Evolutionary conservation across 2,888 invertebrate species (phyloP).

Genomic region (Torymus texanus): DNA sequence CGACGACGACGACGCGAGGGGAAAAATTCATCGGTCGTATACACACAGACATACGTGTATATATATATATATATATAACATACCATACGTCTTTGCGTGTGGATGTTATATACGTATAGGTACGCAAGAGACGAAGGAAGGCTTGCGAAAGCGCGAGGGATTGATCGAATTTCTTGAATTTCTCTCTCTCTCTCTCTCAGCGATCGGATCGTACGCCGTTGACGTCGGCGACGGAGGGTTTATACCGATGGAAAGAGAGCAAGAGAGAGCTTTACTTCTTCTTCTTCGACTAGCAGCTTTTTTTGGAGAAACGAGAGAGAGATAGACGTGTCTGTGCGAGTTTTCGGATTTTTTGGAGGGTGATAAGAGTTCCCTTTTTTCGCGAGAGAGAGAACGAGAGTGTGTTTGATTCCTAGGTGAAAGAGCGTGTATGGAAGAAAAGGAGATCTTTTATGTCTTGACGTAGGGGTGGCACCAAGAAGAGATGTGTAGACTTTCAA

Average conservation of each 20-base stretch:
- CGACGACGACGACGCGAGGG: slow-evolving; percentile 32
- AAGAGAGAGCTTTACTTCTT: not conserved
- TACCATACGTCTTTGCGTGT: too few relatives aligned
- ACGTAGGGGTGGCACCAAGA: too few relatives aligned
- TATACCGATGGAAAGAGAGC: not conserved
- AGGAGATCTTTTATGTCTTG: too few relatives aligned
- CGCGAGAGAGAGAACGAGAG: too few relatives aligned
- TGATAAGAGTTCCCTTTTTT: too few relatives aligned
- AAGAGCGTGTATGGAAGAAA: too few relatives aligned
- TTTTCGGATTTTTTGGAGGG: slow-evolving; percentile 3
- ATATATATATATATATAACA: too few relatives aligned
- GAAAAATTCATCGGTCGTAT: slow-evolving; percentile 47
- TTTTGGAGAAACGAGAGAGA: slow-evolving; percentile 8
- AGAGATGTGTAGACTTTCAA: too few relatives aligned
- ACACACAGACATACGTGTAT: too few relatives aligned
- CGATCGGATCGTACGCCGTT: slow-evolving; percentile 38
- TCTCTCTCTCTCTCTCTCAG: slow-evolving; percentile 39
- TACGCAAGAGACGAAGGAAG: not conserved
- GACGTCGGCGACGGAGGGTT: not conserved
- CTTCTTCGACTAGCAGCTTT: not conserved
- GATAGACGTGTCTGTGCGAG: slow-evolving; percentile 25
- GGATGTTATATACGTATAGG: too few relatives aligned
- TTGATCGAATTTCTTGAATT: slow-evolving; percentile 54
- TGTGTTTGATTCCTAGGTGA: too few relatives aligned
- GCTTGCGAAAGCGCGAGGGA: not conserved